Percentiles rank a stretch among this genome's conserved stretches.
phyloP scores from a whole-genome alignment of 2,888 invertebrate genomes.

The Aphidoletes aphidimyza region DNA sequence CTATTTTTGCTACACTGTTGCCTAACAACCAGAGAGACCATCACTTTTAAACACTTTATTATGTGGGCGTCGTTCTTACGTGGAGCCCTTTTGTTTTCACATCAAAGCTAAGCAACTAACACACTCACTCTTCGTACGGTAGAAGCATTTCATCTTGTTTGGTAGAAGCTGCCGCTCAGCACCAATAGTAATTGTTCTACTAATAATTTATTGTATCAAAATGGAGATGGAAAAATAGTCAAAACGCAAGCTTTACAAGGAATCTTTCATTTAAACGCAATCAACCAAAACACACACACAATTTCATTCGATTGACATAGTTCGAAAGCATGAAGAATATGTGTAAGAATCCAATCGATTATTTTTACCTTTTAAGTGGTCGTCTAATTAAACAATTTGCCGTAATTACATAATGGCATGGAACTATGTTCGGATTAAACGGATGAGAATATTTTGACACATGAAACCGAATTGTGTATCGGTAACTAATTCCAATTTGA shows the following conservation, averaged over 20 bases:
- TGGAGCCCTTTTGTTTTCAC: slow-evolving; percentile 39
- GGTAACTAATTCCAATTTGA: background rate
- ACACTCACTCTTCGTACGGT: background rate
- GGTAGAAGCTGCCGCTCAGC: no score
- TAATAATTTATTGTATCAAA: no score
- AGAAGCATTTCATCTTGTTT: no score
- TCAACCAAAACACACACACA: background rate
- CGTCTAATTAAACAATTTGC: slow-evolving; percentile 10
- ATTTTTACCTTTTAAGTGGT: background rate
- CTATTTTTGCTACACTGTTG: background rate
- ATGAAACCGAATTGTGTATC: background rate
- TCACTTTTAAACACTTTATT: slow-evolving; percentile 18
- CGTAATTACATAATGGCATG: background rate
- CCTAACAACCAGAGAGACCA: background rate
- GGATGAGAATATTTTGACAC: background rate
- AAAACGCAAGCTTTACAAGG: no score
- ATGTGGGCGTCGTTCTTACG: background rate
- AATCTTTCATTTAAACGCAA: background rate
- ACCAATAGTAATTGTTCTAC: no score
- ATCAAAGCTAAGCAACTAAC: background rate
- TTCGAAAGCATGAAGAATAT: no score
- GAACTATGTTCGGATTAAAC: background rate
- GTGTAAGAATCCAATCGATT: background rate
- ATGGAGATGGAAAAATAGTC: no score
- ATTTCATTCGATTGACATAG: background rate